Evolutionary conservation across 2,888 invertebrate species (phyloP).

Genomic region (Cepaea hortensis): DNA sequence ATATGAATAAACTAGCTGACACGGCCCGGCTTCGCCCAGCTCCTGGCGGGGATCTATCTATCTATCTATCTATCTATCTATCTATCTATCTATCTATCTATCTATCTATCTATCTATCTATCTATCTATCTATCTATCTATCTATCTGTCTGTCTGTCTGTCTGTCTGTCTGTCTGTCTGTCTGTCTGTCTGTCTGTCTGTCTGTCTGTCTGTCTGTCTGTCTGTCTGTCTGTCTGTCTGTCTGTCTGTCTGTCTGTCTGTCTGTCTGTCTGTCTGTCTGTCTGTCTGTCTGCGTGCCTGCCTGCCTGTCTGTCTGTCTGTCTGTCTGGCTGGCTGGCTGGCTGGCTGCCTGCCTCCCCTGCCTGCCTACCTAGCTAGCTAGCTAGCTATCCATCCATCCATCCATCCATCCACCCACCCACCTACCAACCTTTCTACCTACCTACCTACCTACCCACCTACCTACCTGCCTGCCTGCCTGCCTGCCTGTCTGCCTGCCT

Average conservation of each 20-base stretch:
- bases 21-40: too few species aligned
- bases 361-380: too few species aligned
- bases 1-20: too few species aligned
- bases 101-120: background rate
- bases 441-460: too few species aligned
- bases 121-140: background rate
- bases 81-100: background rate
- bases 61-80: slow-evolving; percentile 1
- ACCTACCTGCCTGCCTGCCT: too few species aligned
- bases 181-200: background rate
- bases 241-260: background rate
- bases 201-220: background rate
- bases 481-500: too few species aligned
- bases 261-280: background rate
- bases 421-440: too few species aligned
- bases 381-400: too few species aligned
- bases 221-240: background rate
- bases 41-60: background rate
- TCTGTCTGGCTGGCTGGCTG: too few species aligned
- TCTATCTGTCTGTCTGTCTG: background rate
- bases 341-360: too few species aligned
- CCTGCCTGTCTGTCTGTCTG: too few species aligned
- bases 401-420: too few species aligned
- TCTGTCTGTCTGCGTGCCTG: background rate
- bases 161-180: background rate